Percentiles rank a stretch among this genome's conserved stretches.
Evolutionary conservation across 64 coral and sea anemone species (phyloP).

Genomic region (Montipora sp.): DNA sequence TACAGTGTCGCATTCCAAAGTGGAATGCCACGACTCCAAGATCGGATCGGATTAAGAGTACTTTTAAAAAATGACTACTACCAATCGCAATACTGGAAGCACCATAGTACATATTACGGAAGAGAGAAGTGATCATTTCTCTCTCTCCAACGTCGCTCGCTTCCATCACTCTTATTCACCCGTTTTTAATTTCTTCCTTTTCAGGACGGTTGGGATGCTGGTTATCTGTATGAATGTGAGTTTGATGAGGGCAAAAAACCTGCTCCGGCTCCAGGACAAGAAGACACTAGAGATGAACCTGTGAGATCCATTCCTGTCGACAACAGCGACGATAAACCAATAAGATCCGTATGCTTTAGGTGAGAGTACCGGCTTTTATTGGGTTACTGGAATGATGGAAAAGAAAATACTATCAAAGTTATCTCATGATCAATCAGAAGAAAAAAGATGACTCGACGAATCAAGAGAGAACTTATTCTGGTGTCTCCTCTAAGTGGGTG

Average conservation of each 20-base stretch:
- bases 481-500: neutral
- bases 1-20: no score
- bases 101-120: no score
- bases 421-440: neutral
- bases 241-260: conserved; percentile 79
- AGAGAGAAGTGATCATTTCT: no score
- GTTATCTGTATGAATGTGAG: conserved; percentile 96
- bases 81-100: no score
- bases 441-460: neutral
- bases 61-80: no score
- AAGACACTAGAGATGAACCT: conserved; percentile 82
- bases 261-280: conserved; percentile 31
- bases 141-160: no score
- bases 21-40: no score
- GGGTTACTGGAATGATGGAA: neutral
- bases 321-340: conserved; percentile 86
- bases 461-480: neutral
- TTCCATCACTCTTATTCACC: neutral
- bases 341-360: conserved; percentile 86
- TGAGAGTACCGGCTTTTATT: neutral
- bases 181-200: neutral
- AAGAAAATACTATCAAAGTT: neutral
- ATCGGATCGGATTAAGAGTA: no score
- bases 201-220: conserved; percentile 98
- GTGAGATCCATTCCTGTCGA: conserved; percentile 80